Conservation (phyloP, 1,140 invertebrate genomes). For the Sarcophaga peregrina region DNA sequence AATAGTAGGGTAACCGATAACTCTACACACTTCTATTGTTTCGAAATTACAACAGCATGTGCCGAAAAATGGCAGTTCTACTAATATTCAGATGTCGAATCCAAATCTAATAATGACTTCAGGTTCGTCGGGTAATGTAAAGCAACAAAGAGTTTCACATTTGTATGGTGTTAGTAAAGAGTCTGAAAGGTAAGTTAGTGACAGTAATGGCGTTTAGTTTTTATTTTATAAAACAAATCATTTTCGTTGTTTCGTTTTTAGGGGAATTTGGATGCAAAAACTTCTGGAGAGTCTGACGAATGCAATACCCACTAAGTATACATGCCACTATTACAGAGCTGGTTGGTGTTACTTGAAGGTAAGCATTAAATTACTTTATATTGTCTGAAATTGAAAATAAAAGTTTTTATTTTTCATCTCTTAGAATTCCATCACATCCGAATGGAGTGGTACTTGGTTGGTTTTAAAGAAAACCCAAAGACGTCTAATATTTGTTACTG, state of each 20-base stretch:
- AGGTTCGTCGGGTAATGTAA: conserved; percentile 57
- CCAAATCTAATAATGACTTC: conserved; percentile 63
- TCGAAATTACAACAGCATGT: conserved; percentile 61
- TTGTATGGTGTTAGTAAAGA: conserved; percentile 64
- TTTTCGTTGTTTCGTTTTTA: conserved; percentile 43
- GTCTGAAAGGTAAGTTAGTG: conserved; percentile 53
- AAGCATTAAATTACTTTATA: conserved; percentile 34
- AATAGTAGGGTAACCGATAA: conserved; percentile 72
- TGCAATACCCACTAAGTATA: conserved; percentile 71
- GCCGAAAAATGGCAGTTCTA: conserved; percentile 58
- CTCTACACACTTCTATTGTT: conserved; percentile 63
- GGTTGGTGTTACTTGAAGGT: conserved; percentile 80
- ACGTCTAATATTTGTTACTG: conserved; percentile 75
- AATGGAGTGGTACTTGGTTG: conserved; percentile 83
- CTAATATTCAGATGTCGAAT: conserved; percentile 58
- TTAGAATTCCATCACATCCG: conserved; percentile 73
- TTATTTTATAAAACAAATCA: neutral
- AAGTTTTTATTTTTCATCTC: neutral
- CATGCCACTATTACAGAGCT: conserved; percentile 72
- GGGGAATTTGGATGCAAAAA: conserved; percentile 77
- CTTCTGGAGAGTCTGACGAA: conserved; percentile 73
- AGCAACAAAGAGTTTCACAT: conserved; percentile 57
- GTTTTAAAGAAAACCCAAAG: conserved; percentile 74
- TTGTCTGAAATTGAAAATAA: neutral
- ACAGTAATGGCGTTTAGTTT: neutral